Evolutionary conservation across 2,888 invertebrate species (phyloP).

Genomic region (Euplexia lucipara): DNA sequence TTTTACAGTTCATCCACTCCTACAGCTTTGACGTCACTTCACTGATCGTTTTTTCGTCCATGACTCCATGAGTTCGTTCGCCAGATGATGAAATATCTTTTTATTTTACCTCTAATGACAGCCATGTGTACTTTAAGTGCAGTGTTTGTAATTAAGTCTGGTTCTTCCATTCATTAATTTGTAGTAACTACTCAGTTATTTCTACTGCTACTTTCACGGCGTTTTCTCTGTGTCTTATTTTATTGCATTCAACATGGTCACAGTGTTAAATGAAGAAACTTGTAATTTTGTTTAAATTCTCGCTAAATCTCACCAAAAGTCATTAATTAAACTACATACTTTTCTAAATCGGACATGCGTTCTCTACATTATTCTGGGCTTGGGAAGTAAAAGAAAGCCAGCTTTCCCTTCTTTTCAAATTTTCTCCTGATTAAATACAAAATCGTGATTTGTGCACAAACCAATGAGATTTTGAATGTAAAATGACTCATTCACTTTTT

Average conservation of each 20-base stretch:
- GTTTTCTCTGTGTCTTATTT: slow-evolving; percentile 44
- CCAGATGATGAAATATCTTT: slow-evolving; percentile 72
- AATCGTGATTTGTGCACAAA: too few relatives aligned
- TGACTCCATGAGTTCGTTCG: slow-evolving; percentile 53
- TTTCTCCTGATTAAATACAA: too few relatives aligned
- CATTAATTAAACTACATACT: slow-evolving; percentile 5
- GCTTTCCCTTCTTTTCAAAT: too few relatives aligned
- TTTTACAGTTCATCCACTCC: slow-evolving; percentile 59
- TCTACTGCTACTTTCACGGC: slow-evolving; percentile 41
- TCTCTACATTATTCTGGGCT: too few relatives aligned
- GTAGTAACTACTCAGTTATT: slow-evolving; percentile 21
- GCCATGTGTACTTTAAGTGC: slow-evolving; percentile 56
- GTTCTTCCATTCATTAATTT: slow-evolving; percentile 43
- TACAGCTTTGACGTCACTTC: slow-evolving; percentile 64
- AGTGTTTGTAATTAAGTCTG: slow-evolving; percentile 7
- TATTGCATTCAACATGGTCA: slow-evolving; percentile 24
- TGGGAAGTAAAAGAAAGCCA: too few relatives aligned
- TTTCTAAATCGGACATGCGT: neutral
- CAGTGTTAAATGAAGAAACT: slow-evolving; percentile 35
- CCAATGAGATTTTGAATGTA: too few relatives aligned
- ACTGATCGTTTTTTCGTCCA: slow-evolving; percentile 53
- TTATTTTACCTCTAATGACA: slow-evolving; percentile 55
- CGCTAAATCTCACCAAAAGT: slow-evolving; percentile 32
- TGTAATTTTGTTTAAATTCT: slow-evolving; percentile 37
- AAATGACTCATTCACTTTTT: too few relatives aligned